These are phyloP conservation scores for Tinea pellionella DNA, from an alignment of 2,888 invertebrate species.

Conservation along the genomic window DNA sequence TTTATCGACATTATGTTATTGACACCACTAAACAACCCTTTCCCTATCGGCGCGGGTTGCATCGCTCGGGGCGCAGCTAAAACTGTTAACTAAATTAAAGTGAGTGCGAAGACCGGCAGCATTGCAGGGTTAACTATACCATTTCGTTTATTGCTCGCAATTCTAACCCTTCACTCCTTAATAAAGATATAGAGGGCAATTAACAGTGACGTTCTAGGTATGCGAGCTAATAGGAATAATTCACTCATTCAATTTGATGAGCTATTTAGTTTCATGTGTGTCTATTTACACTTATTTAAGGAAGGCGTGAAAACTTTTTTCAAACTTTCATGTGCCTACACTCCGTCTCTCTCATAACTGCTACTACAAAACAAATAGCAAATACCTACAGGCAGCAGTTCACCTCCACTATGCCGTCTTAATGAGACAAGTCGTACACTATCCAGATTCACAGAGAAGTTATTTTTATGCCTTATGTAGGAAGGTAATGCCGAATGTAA, in stretches of 20 bases:
- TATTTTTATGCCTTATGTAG: no score
- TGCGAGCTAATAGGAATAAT: neutral
- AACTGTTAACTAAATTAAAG: constrained; percentile 69
- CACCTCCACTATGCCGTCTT: no score
- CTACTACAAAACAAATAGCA: no score
- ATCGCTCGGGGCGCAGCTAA: constrained; percentile 51
- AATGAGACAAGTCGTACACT: no score
- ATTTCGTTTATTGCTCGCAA: constrained; percentile 66
- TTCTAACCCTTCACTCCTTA: constrained; percentile 58
- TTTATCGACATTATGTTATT: neutral
- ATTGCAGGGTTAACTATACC: constrained; percentile 67
- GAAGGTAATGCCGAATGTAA: no score
- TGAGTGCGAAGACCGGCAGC: constrained; percentile 59
- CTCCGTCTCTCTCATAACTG: no score
- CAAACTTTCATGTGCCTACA: no score
- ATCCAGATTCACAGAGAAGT: no score
- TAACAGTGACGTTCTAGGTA: constrained; percentile 31
- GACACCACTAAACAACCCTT: constrained; percentile 54
- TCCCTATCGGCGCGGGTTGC: constrained; percentile 38
- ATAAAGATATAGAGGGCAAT: constrained; percentile 65
- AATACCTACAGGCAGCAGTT: no score
- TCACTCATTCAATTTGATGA: neutral
- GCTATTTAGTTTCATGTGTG: neutral
- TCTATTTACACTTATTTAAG: neutral
- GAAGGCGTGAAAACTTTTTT: no score